Evolutionary conservation across 2,797 vertebrate species (phyloP).

Genomic region (Caiman crocodilus): DNA sequence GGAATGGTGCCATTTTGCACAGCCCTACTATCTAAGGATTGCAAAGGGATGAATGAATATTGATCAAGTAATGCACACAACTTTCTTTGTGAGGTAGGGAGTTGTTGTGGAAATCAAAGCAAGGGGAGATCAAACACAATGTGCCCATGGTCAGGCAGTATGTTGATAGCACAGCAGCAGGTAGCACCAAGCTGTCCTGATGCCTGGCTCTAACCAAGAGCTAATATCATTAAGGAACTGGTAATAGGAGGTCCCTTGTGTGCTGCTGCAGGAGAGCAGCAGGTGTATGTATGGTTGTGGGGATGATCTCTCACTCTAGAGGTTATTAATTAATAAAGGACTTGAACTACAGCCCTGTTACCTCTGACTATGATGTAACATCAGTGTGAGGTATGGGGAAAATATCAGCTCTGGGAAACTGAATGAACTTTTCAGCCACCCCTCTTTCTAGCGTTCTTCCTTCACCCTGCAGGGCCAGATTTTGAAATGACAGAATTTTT

Average conservation of each 20-base stretch:
- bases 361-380: background rate
- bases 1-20: no score
- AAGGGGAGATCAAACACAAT: background rate
- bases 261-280: background rate
- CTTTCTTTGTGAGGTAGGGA: background rate
- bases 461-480: background rate
- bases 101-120: rapidly evolving
- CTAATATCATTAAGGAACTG: background rate
- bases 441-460: background rate
- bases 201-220: background rate
- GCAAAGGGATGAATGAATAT: rapidly evolving
- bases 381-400: background rate
- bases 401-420: background rate
- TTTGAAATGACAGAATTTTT: background rate
- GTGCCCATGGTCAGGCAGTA: rapidly evolving
- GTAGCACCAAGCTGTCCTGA: rapidly evolving
- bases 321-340: background rate
- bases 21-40: background rate
- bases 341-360: background rate
- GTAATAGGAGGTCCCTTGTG: no score
- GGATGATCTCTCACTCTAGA: background rate
- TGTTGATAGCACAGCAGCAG: background rate
- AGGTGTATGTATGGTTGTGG: background rate
- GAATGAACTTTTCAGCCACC: background rate
- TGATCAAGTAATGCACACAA: background rate